These are phyloP conservation scores for Hipposideros armiger DNA, from an alignment of 2,113 vertebrate species.

Conservation along the genomic window DNA sequence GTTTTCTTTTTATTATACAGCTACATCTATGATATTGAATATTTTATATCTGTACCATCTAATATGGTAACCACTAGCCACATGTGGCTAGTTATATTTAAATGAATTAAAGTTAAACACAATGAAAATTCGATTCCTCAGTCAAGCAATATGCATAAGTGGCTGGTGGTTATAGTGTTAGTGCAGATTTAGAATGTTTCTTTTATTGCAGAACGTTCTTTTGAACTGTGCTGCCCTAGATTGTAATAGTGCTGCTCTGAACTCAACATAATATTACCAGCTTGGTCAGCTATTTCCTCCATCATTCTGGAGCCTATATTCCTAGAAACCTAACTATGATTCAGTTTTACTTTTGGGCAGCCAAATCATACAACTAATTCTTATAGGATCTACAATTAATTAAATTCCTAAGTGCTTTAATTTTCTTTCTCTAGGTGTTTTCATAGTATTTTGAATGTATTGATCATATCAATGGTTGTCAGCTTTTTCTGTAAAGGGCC, in stretches of 20 bases:
- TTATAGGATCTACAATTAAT: not conserved
- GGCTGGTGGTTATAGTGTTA: not conserved
- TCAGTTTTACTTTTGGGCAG: not conserved
- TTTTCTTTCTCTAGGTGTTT: not conserved
- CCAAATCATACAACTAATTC: not conserved
- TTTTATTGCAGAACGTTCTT: not conserved
- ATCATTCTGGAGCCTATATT: not conserved
- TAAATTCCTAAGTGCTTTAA: not conserved
- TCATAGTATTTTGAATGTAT: constrained; percentile 15
- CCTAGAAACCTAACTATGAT: not conserved
- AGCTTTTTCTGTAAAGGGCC: not conserved
- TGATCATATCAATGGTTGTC: not conserved
- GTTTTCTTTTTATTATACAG: constrained; percentile 24
- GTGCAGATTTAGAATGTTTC: not conserved
- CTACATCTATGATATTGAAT: not conserved
- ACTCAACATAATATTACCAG: not conserved
- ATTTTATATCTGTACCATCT: not conserved
- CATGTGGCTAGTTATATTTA: constrained; percentile 19
- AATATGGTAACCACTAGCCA: not conserved
- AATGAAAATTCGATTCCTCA: not conserved
- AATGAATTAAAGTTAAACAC: constrained; percentile 39
- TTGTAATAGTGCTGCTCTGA: not conserved
- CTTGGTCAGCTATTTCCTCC: not conserved
- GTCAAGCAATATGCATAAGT: not conserved
- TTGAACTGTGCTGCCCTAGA: not conserved